Evolutionary conservation across 2,797 vertebrate genomes (phyloP).

Genomic region (Coregonus sp.): DNA sequence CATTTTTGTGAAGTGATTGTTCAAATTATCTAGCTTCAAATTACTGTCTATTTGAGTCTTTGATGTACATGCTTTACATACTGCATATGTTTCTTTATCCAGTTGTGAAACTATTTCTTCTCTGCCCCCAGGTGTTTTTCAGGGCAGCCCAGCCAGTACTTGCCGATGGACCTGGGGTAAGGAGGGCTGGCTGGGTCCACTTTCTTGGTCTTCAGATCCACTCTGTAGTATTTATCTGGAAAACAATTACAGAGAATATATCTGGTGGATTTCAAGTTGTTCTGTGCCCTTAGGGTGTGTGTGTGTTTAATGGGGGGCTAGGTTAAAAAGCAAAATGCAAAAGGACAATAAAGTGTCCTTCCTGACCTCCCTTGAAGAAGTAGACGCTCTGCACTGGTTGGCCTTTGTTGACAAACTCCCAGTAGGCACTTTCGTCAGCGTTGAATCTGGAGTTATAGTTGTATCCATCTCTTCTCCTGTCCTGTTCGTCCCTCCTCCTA

Average conservation of each 20-base stretch:
- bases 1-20: background rate
- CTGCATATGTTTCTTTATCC: background rate
- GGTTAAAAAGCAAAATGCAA: too few relatives aligned
- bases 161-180: slow-evolving; percentile 90
- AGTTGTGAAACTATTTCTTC: slow-evolving; percentile 56
- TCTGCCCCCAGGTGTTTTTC: slow-evolving; percentile 56
- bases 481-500: slow-evolving; percentile 8
- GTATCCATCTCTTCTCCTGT: slow-evolving; percentile 33
- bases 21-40: background rate
- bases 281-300: background rate
- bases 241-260: slow-evolving; percentile 25
- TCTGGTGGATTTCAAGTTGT: background rate
- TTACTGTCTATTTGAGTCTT: background rate
- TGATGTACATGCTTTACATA: background rate
- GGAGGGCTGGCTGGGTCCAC: slow-evolving; percentile 85
- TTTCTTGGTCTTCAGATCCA: slow-evolving; percentile 84
- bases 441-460: slow-evolving; percentile 65
- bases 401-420: slow-evolving; percentile 51
- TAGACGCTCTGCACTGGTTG: slow-evolving; percentile 88
- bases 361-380: slow-evolving; percentile 90
- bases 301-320: background rate
- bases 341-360: background rate
- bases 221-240: slow-evolving; percentile 91
- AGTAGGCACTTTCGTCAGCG: slow-evolving; percentile 49
- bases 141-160: slow-evolving; percentile 91